Evolutionary conservation across 2,888 invertebrate genomes (phyloP).

Genomic region (Norana najaformis): DNA sequence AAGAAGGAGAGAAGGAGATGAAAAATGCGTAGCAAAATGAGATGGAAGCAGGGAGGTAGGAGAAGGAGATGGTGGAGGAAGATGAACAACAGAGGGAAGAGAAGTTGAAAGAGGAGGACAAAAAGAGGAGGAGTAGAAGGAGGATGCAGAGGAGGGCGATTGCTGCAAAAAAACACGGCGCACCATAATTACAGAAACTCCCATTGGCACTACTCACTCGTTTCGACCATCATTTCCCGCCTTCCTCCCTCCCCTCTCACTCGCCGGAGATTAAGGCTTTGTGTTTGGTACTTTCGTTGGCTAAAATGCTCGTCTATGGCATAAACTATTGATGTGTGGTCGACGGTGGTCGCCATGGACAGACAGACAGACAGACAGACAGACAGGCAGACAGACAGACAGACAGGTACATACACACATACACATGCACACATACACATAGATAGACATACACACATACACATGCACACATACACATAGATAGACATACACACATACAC

Average conservation of each 20-base stretch:
- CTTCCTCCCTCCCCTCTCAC: neutral
- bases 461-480: neutral
- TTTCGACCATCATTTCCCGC: neutral
- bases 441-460: neutral
- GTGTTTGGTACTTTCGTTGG: neutral
- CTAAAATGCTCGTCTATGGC: neutral
- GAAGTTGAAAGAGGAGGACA: neutral
- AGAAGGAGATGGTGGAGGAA: neutral
- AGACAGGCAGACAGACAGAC: neutral
- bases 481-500: neutral
- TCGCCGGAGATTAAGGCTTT: neutral
- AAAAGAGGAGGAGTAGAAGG: neutral
- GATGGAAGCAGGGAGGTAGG: neutral
- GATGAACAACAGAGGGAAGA: neutral
- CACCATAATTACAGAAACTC: neutral
- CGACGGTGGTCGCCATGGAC: neutral
- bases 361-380: slow-evolving; percentile 2
- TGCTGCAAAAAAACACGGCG: neutral
- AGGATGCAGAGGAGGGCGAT: too few species aligned
- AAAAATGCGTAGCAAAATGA: too few species aligned
- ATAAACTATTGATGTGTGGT: neutral
- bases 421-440: neutral
- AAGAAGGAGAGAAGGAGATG: too few species aligned
- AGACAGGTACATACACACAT: neutral
- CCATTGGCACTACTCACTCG: neutral